Evolutionary conservation across 2,113 vertebrate genomes (phyloP).

Genomic region (Apteryx mantelli): DNA sequence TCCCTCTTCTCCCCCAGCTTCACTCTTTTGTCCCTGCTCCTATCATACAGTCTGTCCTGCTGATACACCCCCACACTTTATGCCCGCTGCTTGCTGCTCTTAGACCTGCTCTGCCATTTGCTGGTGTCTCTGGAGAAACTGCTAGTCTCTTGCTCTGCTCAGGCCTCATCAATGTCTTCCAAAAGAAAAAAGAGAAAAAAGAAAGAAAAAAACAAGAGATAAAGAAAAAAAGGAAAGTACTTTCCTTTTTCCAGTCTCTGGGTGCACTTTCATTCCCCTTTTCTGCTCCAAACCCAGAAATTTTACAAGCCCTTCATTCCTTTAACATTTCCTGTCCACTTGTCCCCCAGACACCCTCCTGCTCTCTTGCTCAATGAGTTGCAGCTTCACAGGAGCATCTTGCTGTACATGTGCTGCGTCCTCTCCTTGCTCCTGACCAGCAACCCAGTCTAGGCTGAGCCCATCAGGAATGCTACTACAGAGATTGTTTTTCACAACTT

Average conservation of each 20-base stretch:
- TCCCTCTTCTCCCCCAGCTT: neutral
- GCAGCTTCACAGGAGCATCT: neutral
- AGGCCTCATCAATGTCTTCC: neutral
- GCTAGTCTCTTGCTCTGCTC: neutral
- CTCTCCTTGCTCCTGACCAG: neutral
- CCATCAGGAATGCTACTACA: neutral
- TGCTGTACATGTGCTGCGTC: accelerated
- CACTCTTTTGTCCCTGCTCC: neutral
- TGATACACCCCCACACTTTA: neutral
- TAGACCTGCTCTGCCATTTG: neutral
- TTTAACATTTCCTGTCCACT: neutral
- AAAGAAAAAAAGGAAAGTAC: neutral
- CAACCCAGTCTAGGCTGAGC: neutral
- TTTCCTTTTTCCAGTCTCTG: neutral
- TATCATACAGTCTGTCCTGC: neutral
- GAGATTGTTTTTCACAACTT: neutral
- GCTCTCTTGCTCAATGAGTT: neutral
- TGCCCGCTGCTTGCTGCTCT: neutral
- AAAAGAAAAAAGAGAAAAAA: neutral
- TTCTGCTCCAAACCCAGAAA: neutral
- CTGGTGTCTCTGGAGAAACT: neutral
- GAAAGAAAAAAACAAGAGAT: neutral
- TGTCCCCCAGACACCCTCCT: neutral
- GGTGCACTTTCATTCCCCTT: neutral
- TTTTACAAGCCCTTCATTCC: neutral